Evolutionary conservation across 2,797 vertebrate genomes (phyloP).

Genomic region (Alectoris magna): DNA sequence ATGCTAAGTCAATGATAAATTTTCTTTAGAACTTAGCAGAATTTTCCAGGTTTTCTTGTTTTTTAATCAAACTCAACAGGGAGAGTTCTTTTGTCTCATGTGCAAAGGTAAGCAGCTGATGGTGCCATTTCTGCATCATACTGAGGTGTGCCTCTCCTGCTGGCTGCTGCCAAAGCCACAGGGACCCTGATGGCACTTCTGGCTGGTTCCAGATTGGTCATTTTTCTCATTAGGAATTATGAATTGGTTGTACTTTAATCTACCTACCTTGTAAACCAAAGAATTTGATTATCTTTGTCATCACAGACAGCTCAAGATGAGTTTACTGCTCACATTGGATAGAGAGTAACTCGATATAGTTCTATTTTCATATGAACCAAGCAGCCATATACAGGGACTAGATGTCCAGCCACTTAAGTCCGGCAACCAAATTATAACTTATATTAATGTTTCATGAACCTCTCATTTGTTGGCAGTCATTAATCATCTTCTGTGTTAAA

Average conservation of each 20-base stretch:
- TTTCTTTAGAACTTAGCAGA: background rate
- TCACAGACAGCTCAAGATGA: background rate
- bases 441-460: background rate
- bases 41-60: background rate
- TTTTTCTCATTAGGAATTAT: background rate
- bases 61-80: background rate
- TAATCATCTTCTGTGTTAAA: background rate
- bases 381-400: background rate
- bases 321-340: background rate
- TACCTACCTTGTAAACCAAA: background rate
- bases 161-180: background rate
- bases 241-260: background rate
- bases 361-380: background rate
- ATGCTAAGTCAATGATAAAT: background rate
- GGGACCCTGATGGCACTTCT: background rate
- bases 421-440: background rate
- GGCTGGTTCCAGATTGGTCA: background rate
- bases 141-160: background rate
- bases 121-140: background rate
- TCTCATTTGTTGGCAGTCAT: background rate
- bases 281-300: background rate
- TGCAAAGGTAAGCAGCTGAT: background rate
- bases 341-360: background rate
- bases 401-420: background rate
- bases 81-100: background rate